Percentiles rank a stretch among this genome's conserved stretches.
Evolutionary conservation across 2,888 invertebrate species (phyloP).

Genomic region (Cepaea hortensis): DNA sequence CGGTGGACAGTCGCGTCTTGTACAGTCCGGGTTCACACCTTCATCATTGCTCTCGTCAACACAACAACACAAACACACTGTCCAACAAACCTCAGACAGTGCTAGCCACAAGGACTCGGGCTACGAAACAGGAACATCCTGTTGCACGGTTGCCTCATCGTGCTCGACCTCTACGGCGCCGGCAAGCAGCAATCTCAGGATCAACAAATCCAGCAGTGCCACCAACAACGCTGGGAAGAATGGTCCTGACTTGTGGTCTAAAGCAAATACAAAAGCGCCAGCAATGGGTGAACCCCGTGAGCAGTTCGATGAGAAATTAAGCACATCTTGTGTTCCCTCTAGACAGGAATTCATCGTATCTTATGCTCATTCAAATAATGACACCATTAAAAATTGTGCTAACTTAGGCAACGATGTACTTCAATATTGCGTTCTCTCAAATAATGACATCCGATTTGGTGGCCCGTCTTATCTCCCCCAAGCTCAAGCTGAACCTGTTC

Average conservation of each 20-base stretch:
- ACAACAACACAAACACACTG: neutral
- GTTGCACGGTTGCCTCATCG: conserved; percentile 35
- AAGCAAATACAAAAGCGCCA: neutral
- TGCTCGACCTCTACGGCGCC: conserved; percentile 19
- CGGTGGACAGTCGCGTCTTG: neutral
- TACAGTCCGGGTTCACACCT: neutral
- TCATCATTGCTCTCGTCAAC: neutral
- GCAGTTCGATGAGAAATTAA: neutral
- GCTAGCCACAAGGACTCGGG: conserved; percentile 39
- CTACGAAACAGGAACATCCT: conserved; percentile 43
- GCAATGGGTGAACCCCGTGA: neutral
- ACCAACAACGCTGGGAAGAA: neutral
- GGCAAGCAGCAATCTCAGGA: neutral
- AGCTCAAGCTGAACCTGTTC: neutral
- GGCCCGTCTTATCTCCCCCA: neutral
- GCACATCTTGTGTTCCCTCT: too few species aligned
- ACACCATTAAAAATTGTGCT: too few species aligned
- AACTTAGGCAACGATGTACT: too few species aligned
- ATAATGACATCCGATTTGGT: neutral
- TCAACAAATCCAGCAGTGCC: neutral
- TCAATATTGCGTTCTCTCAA: too few species aligned
- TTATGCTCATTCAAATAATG: too few species aligned
- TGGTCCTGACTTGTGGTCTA: neutral
- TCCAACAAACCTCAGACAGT: neutral
- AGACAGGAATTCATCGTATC: too few species aligned